Percentiles rank a stretch among this genome's conserved stretches.
Conservation (phyloP, 2,113 vertebrate species). For the Pelusios castaneus region DNA sequence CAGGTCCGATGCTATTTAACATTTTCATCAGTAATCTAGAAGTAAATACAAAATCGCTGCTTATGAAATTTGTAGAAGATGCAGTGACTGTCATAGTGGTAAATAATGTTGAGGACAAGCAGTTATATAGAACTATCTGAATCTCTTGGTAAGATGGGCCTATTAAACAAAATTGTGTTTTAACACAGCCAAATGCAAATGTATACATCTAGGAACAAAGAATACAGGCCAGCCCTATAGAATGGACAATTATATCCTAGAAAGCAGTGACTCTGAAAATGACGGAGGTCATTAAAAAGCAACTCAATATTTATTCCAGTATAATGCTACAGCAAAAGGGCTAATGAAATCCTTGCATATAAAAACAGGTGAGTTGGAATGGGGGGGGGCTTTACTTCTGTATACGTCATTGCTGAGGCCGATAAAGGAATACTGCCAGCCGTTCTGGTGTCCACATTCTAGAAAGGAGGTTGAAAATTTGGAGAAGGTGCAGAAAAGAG, state of each 20-base stretch:
- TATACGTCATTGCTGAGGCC: neutral
- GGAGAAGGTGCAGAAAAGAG: neutral
- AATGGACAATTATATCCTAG: neutral
- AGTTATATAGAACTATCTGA: neutral
- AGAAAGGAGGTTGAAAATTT: neutral
- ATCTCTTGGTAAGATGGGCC: neutral
- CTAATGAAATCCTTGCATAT: neutral
- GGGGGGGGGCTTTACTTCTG: neutral
- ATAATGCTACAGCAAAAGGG: neutral
- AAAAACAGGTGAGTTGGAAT: neutral
- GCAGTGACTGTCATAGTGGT: neutral
- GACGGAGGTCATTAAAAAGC: neutral
- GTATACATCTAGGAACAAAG: neutral
- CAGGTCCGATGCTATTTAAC: neutral
- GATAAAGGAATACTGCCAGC: neutral
- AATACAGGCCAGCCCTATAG: neutral
- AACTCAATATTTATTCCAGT: neutral
- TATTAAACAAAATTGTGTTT: neutral
- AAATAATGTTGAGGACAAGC: neutral
- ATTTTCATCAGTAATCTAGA: neutral
- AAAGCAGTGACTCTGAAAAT: neutral
- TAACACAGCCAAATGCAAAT: neutral
- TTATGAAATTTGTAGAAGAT: neutral
- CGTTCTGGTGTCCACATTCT: neutral
- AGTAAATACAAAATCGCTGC: neutral